A percentile compares a stretch with the other conserved stretches of the same genome.
phyloP scores from a whole-genome alignment of 2,888 invertebrate genomes.

The Nipponacmea schrenckii region DNA sequence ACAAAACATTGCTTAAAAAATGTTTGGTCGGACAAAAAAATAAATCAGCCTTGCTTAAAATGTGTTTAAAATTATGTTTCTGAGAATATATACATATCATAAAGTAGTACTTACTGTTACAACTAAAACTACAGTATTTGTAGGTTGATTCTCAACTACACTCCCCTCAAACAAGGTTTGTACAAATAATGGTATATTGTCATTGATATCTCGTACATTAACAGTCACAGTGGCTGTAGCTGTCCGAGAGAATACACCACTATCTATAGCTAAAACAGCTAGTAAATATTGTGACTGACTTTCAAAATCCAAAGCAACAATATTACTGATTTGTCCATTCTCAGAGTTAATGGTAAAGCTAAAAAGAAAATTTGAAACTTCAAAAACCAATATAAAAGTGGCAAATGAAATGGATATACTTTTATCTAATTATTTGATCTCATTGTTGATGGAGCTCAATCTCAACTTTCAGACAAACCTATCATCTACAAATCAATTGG shows the following conservation, averaged over 20 bases:
- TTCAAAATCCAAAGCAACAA: slow-evolving; percentile 46
- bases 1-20: too few species aligned
- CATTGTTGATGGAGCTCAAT: too few species aligned
- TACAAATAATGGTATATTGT: slow-evolving; percentile 55
- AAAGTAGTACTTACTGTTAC: slow-evolving; percentile 20
- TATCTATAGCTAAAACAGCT: slow-evolving; percentile 44
- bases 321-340: slow-evolving; percentile 48
- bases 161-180: slow-evolving; percentile 39
- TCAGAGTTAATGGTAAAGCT: slow-evolving; percentile 46
- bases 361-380: slow-evolving; percentile 8
- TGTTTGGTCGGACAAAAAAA: too few species aligned
- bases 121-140: slow-evolving; percentile 29
- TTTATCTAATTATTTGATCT: too few species aligned
- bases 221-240: slow-evolving; percentile 51
- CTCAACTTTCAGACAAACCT: too few species aligned
- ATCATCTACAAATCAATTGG: too few species aligned
- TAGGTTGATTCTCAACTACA: slow-evolving; percentile 42
- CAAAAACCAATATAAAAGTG: background rate
- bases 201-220: slow-evolving; percentile 53
- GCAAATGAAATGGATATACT: background rate
- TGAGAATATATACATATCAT: too few species aligned
- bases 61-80: too few species aligned
- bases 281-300: slow-evolving; percentile 34
- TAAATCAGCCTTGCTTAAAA: too few species aligned
- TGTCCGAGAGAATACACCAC: slow-evolving; percentile 40